Evolutionary conservation across 1,140 invertebrate genomes (phyloP), one percentile per base, ranked within the genome.

Genomic region (Leptinotarsa undecemlineata): DNA sequence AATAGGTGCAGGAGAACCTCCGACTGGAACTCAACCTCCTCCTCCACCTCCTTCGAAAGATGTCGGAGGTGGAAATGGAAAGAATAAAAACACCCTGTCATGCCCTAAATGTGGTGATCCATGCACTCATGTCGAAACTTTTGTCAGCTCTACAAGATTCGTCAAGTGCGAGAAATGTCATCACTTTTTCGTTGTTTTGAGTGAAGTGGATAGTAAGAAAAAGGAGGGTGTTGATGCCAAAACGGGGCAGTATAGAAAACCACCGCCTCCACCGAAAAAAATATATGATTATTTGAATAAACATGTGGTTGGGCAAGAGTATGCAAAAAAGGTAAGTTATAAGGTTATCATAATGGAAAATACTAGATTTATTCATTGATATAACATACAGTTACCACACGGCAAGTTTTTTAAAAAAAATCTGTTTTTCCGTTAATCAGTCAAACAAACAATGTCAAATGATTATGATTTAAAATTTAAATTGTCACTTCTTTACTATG

Each of bases 81-180:
- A 87, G 73, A 89, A 89, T 74, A 91, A 92, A 78, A 89, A 88
- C 76, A 91, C 92, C 4, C 87, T 95, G 1, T 90, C 90, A 23
- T 98, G 97, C 85, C 96, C 96, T 8, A 97, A 98, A 86, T 98
- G 96, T 87, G 96, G 96, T 0, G 96, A 97, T 87, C 94, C 96
- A 70, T 98, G 96, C 86, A 96, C 95, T 15, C 95, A 98, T 86
- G 96, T 98, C 70, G 96, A 98, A 87, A 97, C 96, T 8, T 97
- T 98, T 89, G 95, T 98, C 79, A 97, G 96, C 92, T 96, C 95
- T 61, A 96, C 95, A 19, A 90, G 79, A 79, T 99, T 98, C 87
- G 96, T 98, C 5, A 98, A 98, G 86, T 99, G 97, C 87, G 96
- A 98, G 83, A 98, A 98, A 85, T 99, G 97, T 84, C 95, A 97